Evolutionary conservation across 2,797 vertebrate species (phyloP), one percentile per base, ranked within the genome.

Genomic region (Chlorospingus flavigularis): DNA sequence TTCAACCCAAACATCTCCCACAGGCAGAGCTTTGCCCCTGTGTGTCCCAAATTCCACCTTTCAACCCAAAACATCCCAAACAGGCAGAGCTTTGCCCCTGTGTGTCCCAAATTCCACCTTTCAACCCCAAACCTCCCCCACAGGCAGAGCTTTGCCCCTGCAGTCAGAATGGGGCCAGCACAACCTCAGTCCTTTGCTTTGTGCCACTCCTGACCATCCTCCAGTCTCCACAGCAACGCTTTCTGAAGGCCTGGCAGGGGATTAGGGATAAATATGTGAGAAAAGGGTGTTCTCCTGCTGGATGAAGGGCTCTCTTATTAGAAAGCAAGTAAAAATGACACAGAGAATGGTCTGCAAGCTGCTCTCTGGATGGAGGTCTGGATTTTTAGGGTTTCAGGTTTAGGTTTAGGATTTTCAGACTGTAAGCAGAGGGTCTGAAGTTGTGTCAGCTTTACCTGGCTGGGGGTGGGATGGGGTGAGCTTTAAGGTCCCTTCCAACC

Each of bases 161-260:
- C 63, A 55, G 43, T 23, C 20, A 10, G 30, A 24, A 19, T 0
- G 3, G 24, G 71, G 26, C n/a, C 11, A 1, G 66, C 48, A 55
- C 25, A n/a, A 7, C 51, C 65, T 54, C 39, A 19, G 42, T 47
- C 48, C 76, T 83, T 65, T 58, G 25, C 77, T 85, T 21, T 71
- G 55, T 57, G 60, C 86, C 51, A 17, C 60, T 80, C 5, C 1
- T 83, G 89, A 43, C 78, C 78, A 10, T 63, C 47, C 10, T 19
- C 30, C 15, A 30, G 67, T 91, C 74, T 92, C 88, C 93, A 95
- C 90, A 96, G 90, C 81, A 93, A 88, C 35, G 7, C 54, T 58
- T 79, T 37, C 84, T 74, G 51, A n/a, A 88, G 74, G 33, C 62
- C 88, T 94, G 71, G 80, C 48, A 66, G 84, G 78, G 53, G 28